Evolutionary conservation across 2,113 vertebrate species (phyloP).

Genomic region (Xiphophorus couchianus): DNA sequence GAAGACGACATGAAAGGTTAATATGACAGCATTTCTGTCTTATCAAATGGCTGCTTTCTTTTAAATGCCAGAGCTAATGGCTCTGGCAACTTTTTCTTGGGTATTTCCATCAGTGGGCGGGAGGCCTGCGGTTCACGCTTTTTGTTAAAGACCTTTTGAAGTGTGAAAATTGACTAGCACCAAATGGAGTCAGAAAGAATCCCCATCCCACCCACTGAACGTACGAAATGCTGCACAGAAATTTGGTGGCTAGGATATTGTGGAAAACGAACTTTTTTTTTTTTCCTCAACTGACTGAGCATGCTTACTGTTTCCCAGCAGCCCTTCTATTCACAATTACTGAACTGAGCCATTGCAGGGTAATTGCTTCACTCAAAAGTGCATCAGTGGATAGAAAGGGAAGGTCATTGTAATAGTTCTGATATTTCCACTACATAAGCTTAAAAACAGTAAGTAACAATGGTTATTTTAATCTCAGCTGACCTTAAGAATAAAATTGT

Average conservation of each 20-base stretch:
- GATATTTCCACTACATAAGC: conserved; percentile 5
- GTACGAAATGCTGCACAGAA: conserved; percentile 33
- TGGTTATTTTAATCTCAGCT: not conserved
- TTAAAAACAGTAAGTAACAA: not conserved
- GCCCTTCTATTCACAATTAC: conserved; percentile 32
- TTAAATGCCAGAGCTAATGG: conserved; percentile 48
- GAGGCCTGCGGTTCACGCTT: conserved; percentile 26
- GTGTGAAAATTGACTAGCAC: conserved; percentile 63
- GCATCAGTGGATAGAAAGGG: conserved; percentile 27
- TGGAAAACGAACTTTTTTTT: conserved; percentile 43
- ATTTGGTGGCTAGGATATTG: conserved; percentile 20
- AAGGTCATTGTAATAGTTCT: conserved; percentile 14
- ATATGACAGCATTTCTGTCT: conserved; percentile 47
- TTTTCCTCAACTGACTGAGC: conserved; percentile 9
- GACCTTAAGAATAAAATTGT: not conserved
- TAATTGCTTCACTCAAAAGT: conserved; percentile 44
- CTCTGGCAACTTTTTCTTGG: conserved; percentile 42
- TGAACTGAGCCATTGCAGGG: conserved; percentile 21
- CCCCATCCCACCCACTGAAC: conserved; percentile 32
- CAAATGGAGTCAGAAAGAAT: conserved; percentile 39
- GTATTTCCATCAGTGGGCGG: conserved; percentile 30
- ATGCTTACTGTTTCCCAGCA: conserved; percentile 15
- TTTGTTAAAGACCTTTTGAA: conserved; percentile 61
- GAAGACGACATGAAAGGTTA: conserved; percentile 44
- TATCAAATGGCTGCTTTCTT: conserved; percentile 30